Percentiles rank a stretch among this genome's conserved stretches.
These are phyloP conservation scores for Smutsia gigantea DNA, from an alignment of 2,797 vertebrate genomes.

Conservation along the genomic window DNA sequence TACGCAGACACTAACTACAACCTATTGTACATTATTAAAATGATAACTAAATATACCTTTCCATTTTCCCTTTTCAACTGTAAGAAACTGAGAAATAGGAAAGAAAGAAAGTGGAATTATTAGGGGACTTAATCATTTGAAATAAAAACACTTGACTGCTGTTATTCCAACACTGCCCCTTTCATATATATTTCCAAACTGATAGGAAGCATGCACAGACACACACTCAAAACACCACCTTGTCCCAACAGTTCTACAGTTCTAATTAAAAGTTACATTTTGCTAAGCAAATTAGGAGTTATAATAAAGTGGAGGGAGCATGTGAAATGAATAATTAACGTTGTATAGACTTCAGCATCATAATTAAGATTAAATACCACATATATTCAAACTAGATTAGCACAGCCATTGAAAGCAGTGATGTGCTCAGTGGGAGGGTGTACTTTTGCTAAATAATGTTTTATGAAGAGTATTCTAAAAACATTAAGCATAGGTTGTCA, in stretches of 20 bases:
- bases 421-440: constrained; percentile 86
- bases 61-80: background rate
- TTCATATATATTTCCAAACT: background rate
- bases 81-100: background rate
- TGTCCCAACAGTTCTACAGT: constrained; percentile 80
- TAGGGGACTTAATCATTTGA: background rate
- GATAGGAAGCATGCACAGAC: background rate
- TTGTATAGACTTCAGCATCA: constrained; percentile 87
- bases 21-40: background rate
- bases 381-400: constrained; percentile 89
- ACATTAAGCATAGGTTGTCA: constrained; percentile 90
- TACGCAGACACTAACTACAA: background rate
- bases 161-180: background rate
- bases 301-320: constrained; percentile 86
- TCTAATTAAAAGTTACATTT: constrained; percentile 89
- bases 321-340: constrained; percentile 90
- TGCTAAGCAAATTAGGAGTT: constrained; percentile 89
- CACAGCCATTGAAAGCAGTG: constrained; percentile 85
- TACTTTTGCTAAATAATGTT: constrained; percentile 87
- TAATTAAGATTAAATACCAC: constrained; percentile 90
- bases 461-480: constrained; percentile 86
- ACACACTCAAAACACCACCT: constrained; percentile 63
- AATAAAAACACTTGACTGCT: background rate
- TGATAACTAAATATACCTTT: background rate
- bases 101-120: background rate